phyloP scores from a whole-genome alignment of 2,888 invertebrate genomes.

The Cinara cedri region DNA sequence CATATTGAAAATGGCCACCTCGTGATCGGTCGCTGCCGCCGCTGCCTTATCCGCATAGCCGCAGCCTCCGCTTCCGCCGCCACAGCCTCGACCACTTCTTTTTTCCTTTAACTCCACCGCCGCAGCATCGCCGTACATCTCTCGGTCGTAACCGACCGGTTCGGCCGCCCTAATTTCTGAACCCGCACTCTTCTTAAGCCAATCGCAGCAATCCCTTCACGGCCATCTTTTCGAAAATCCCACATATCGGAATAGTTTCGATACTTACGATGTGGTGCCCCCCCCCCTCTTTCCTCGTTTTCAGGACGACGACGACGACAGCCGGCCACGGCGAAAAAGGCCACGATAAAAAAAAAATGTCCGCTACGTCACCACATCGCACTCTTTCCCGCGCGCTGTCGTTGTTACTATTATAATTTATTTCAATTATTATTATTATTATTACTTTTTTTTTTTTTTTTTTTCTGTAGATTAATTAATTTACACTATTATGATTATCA shows the following conservation, averaged over 20 bases:
- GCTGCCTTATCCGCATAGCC: not conserved
- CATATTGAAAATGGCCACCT: constrained; percentile 54
- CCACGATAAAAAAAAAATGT: not conserved
- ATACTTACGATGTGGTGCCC: not conserved
- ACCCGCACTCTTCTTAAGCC: too few relatives aligned
- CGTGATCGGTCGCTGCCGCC: constrained; percentile 32
- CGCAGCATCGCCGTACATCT: too few relatives aligned
- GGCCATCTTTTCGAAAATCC: not conserved
- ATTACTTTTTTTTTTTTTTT: constrained; percentile 24
- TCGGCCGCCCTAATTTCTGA: too few relatives aligned
- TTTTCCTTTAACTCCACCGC: too few relatives aligned
- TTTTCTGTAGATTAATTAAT: not conserved
- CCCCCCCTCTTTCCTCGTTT: not conserved
- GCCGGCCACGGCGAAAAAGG: too few relatives aligned
- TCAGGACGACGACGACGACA: not conserved
- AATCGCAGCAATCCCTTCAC: too few relatives aligned
- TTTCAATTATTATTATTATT: constrained; percentile 26
- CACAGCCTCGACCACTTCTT: not conserved
- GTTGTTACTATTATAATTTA: not conserved
- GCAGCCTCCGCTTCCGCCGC: not conserved
- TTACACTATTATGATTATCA: constrained; percentile 14
- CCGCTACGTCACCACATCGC: not conserved
- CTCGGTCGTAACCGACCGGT: too few relatives aligned
- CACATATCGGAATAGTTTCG: too few relatives aligned
- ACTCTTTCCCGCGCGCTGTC: not conserved